Evolutionary conservation across 2,113 vertebrate genomes (phyloP).

Genomic region (Thermophis baileyi): DNA sequence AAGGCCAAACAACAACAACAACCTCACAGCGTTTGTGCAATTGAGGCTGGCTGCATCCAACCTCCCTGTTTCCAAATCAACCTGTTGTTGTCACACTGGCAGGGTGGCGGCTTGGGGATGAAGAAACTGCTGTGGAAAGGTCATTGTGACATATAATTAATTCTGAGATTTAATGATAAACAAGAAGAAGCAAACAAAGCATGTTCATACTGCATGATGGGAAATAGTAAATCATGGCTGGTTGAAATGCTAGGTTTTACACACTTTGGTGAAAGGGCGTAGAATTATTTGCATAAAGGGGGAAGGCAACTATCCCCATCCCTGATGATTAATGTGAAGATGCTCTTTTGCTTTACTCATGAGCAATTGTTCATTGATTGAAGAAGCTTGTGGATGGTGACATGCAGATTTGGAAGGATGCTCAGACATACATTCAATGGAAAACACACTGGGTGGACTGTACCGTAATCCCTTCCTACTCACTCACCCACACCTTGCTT

Average conservation of each 20-base stretch:
- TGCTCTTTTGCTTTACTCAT: neutral
- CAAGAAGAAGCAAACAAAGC: constrained; percentile 13
- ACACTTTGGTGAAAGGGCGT: neutral
- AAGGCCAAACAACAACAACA: neutral
- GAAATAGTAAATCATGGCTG: constrained; percentile 3
- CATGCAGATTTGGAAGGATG: neutral
- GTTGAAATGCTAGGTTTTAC: neutral
- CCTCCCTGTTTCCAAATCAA: neutral
- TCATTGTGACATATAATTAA: constrained; percentile 30
- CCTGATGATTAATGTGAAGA: neutral
- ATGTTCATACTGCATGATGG: neutral
- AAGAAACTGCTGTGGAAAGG: constrained; percentile 15
- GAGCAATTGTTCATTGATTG: neutral
- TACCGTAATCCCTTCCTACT: neutral
- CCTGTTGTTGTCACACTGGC: neutral
- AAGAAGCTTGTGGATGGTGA: neutral
- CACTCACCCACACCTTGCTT: neutral
- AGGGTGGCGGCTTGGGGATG: neutral
- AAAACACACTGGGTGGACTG: neutral
- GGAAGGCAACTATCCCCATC: neutral
- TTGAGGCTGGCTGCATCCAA: neutral
- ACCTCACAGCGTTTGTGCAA: neutral
- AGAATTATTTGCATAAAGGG: no score
- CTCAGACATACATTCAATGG: neutral
- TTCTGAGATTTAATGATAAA: constrained; percentile 24